These are phyloP conservation scores for Acanthopagrus latus DNA, from an alignment of 2,797 vertebrate genomes.

Conservation along the genomic window DNA sequence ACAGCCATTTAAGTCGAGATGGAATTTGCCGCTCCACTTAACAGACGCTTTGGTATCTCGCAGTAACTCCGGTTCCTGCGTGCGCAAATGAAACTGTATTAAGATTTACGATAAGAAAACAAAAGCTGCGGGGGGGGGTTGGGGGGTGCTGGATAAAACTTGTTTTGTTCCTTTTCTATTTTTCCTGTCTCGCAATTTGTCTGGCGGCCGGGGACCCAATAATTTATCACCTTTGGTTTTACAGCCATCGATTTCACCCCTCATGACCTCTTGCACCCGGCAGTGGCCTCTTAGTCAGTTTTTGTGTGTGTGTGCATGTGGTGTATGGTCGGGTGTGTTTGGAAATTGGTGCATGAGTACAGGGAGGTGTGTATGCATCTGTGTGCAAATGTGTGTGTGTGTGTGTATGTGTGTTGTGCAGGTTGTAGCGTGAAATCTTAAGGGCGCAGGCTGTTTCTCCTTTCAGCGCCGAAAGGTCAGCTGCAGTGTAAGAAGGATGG, in stretches of 20 bases:
- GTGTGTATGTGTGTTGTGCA: conserved; percentile 33
- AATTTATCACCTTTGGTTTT: conserved; percentile 90
- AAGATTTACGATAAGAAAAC: conserved; percentile 85
- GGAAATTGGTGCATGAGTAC: conserved; percentile 32
- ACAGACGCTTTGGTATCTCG: conserved; percentile 64
- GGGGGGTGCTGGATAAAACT: conserved; percentile 69
- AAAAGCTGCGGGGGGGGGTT: conserved; percentile 51
- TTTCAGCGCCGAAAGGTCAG: conserved; percentile 86
- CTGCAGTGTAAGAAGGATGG: conserved; percentile 85
- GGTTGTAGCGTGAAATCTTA: conserved; percentile 51
- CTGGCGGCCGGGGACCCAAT: conserved; percentile 75
- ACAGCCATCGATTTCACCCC: conserved; percentile 82
- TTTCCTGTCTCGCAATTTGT: conserved; percentile 82
- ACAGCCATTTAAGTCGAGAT: conserved; percentile 57
- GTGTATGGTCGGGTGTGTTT: conserved; percentile 37
- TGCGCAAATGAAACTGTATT: conserved; percentile 75
- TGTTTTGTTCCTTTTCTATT: conserved; percentile 67
- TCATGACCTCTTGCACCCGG: conserved; percentile 79
- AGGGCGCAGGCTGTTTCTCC: conserved; percentile 77
- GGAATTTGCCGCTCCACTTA: conserved; percentile 72
- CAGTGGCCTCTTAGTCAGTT: conserved; percentile 76
- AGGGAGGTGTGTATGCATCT: conserved; percentile 37
- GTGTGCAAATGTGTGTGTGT: conserved; percentile 46
- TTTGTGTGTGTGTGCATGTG: neutral
- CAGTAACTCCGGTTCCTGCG: conserved; percentile 63